Evolutionary conservation across 2,113 vertebrate genomes (phyloP), one percentile per base, ranked within the genome.

Genomic region (Quiscalus mexicanus): DNA sequence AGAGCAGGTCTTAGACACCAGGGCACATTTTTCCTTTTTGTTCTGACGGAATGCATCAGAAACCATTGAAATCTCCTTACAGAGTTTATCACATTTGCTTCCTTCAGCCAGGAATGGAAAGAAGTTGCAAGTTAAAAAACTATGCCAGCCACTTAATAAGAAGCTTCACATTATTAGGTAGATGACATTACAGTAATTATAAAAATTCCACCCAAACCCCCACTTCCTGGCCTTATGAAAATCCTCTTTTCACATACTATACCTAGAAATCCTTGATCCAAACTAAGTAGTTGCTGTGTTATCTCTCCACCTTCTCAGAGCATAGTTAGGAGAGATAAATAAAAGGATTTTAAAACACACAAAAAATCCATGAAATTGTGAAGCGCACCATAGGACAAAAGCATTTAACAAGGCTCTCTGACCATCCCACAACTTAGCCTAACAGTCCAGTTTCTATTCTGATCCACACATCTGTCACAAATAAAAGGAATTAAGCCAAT

Each of bases 381-480:
- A 56, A 45, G 31, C 1, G 2, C 67, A 44, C 11, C 20, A 4
- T 52, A 47, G 53, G 37, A 82, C 22, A 83, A 88, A 90, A 75
- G 31, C 62, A 75, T 74, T 88, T 78, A 53, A 49, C 20, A 44
- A 89, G 71, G 79, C 31, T 37, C 42, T 80, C 49, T 71, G 47
- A 77, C 68, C 52, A 63, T 92, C 70, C 64, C 33, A 67, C 58
- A 65, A 84, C 75, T 77, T 70, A 91, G 68, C 25, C 39, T 78
- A 90, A 81, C 60, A 84, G 52, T 78, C 44, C 41, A 52, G 37
- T 68, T 94, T 88, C 79, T 89, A 81, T 86, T 89, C 92, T 84
- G 28, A 94, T 90, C 47, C 50, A 31, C 28, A 39, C 41, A 88
- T 83, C 67, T 86, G 82, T 78, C 68, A 80, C 42, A 24, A 31